Percentiles rank a stretch among this genome's conserved stretches.
phyloP scores from a whole-genome alignment of 2,113 vertebrate species.

The Eleginops maclovinus region DNA sequence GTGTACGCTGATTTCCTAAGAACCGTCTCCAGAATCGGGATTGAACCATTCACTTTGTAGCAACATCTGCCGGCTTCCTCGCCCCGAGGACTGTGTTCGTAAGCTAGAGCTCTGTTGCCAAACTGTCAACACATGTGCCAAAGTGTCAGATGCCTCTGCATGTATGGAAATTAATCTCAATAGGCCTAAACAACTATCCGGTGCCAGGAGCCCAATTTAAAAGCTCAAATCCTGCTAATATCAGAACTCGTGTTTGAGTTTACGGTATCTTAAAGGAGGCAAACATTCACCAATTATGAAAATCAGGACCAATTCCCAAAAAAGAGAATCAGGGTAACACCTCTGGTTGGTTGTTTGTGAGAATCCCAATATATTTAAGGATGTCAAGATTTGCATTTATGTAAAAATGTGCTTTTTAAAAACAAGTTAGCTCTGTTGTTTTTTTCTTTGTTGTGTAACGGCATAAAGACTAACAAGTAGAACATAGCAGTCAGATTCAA shows the following conservation, averaged over 20 bases:
- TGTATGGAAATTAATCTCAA: conserved; percentile 38
- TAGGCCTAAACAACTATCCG: conserved; percentile 26
- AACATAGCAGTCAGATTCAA: too few relatives aligned
- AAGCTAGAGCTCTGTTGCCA: conserved; percentile 41
- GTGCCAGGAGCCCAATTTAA: conserved; percentile 19
- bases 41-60: conserved; percentile 47
- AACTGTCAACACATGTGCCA: conserved; percentile 53
- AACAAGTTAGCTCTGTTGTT: too few relatives aligned
- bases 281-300: not conserved
- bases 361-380: not conserved
- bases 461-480: too few relatives aligned
- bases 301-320: not conserved
- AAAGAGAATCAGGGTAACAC: conserved; percentile 12
- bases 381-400: conserved; percentile 10
- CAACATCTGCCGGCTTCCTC: conserved; percentile 48
- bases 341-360: not conserved
- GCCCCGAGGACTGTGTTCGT: not conserved
- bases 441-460: too few relatives aligned
- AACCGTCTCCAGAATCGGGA: conserved; percentile 37
- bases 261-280: not conserved
- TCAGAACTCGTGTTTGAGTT: not conserved
- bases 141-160: conserved; percentile 31
- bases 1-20: conserved; percentile 28
- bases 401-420: not conserved
- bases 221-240: not conserved